Evolutionary conservation across 2,888 invertebrate genomes (phyloP).

Genomic region (Adineta ricciae): DNA sequence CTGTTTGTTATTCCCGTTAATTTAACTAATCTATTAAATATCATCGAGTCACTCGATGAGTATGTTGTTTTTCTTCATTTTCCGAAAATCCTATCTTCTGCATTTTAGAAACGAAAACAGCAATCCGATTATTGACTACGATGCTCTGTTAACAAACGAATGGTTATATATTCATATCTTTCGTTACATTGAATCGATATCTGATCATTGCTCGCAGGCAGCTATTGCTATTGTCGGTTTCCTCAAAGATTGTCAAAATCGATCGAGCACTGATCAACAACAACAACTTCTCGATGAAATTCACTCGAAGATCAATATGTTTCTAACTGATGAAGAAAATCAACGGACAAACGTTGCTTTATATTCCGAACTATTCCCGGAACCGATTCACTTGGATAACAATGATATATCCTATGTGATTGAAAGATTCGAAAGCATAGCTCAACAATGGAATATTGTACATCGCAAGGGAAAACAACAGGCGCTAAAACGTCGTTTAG

Average conservation of each 20-base stretch:
- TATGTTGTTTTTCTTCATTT: background rate
- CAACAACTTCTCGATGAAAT: background rate
- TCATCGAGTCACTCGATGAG: background rate
- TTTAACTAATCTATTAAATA: background rate
- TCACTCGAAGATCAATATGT: background rate
- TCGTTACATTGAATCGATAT: constrained; percentile 19
- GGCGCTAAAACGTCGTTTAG: background rate
- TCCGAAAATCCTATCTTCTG: background rate
- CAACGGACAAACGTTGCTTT: background rate
- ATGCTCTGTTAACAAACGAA: background rate
- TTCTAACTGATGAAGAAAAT: constrained; percentile 3
- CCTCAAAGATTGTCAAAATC: background rate
- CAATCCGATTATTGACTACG: background rate
- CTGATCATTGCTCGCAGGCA: background rate
- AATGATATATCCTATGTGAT: background rate
- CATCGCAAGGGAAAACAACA: background rate
- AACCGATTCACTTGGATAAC: background rate
- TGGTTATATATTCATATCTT: background rate
- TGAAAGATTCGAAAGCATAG: background rate
- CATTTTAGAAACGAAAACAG: background rate
- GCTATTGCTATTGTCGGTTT: background rate
- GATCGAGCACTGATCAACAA: background rate
- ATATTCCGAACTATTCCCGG: background rate
- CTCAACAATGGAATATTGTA: background rate
- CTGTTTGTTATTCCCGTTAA: background rate